Evolutionary conservation across 2,888 invertebrate species (phyloP), one percentile per base, ranked within the genome.

Genomic region (Ormyrus pomaceus): DNA sequence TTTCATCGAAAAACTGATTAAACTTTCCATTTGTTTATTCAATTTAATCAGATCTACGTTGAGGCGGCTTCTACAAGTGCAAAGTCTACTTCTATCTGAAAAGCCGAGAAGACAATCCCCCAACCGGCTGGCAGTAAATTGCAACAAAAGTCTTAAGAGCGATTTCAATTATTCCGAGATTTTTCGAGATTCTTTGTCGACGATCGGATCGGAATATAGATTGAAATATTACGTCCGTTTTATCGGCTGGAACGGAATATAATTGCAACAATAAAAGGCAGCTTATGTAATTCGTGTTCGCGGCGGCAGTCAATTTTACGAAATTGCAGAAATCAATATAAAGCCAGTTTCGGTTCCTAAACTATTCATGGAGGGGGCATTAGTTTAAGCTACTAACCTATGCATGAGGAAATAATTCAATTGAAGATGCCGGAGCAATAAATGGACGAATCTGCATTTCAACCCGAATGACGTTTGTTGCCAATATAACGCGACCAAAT

Each of bases 371-470:
- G 11, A 74, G 34, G 34, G 5, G 5, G 53, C 34, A 55, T 68
- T 53, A 76, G 13, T 70, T 65, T 55, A 10, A 19, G 11, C 75
- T 71, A 56, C 70, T 77, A 80, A 64, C 73, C 70, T 74, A 81
- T 74, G 77, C 74, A 81, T 66, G 74, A 75, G 74, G 55, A 71
- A 77, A 75, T 77, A 81, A 81, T 77, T 66, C 70, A 56, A 78
- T 81, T 71, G 59, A 68, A 74, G 77, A 71, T 34, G 53, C 58
- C 10, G 8, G 4, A n/a, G 5, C 50, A 76, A 75, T 71, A 76
- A 79, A 61, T 65, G 45, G 45, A 34, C 72, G 71, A 76, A 77
- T 81, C 61, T 81, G 64, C 65, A 81, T 77, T 78, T 70, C 68
- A 74, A 50, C 59, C 34, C 62, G 61, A 61, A 64, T 69, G 73